A percentile compares a stretch with the other conserved stretches of the same genome.
These are phyloP conservation scores for Ctenodactylus gundi DNA, from an alignment of 2,113 vertebrate species.

Conservation along the genomic window DNA sequence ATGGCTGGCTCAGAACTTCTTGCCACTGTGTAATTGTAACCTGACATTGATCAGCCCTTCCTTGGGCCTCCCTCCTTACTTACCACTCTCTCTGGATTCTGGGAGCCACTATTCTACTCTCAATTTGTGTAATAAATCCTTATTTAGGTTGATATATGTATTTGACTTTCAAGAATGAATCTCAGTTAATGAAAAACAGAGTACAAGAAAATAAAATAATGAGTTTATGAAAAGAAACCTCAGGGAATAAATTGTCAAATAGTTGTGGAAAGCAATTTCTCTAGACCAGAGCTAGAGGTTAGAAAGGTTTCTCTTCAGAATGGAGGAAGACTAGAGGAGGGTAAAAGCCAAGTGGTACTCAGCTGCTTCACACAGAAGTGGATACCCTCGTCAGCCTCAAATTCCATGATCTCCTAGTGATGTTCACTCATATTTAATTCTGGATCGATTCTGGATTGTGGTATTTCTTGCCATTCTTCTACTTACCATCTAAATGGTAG, in stretches of 20 bases:
- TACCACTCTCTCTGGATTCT: background rate
- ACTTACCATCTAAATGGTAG: conserved; percentile 17
- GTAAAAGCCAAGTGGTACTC: background rate
- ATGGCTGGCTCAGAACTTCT: background rate
- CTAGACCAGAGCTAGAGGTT: background rate
- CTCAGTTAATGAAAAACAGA: background rate
- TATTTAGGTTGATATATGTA: background rate
- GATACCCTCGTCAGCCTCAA: background rate
- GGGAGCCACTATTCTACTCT: background rate
- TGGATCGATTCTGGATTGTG: background rate
- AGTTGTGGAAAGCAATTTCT: background rate
- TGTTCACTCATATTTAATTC: background rate
- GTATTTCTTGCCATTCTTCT: background rate
- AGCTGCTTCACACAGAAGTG: background rate
- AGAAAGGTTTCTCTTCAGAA: background rate
- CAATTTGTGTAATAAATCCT: background rate
- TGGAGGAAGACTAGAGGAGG: background rate
- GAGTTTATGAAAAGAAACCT: background rate
- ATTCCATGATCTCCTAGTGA: background rate
- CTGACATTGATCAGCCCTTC: background rate
- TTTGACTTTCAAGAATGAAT: background rate
- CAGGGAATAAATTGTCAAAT: background rate
- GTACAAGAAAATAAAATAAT: background rate
- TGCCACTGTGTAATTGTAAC: background rate
- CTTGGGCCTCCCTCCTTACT: background rate